phyloP scores from a whole-genome alignment of 1,140 invertebrate species.

The Ephestia elutella region DNA sequence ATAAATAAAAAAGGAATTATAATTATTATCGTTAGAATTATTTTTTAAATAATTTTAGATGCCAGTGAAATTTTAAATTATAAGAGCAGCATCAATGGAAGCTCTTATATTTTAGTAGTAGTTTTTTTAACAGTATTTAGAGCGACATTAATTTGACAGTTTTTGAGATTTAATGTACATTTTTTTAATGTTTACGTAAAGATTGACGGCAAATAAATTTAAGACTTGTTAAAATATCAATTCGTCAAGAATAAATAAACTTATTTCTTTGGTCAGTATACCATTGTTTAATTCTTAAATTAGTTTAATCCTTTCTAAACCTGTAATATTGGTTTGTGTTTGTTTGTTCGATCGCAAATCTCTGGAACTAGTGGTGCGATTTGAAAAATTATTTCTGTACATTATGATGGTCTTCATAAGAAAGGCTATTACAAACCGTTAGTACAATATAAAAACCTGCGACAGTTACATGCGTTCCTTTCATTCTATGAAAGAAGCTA shows the following conservation, averaged over 20 bases:
- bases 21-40: too few species aligned
- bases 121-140: conserved; percentile 13
- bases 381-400: too few species aligned
- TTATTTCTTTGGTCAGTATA: background rate
- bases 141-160: too few species aligned
- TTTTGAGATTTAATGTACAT: background rate
- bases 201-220: conserved; percentile 10
- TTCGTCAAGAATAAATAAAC: background rate
- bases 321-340: too few species aligned
- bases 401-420: too few species aligned
- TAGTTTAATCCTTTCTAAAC: too few species aligned
- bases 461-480: too few species aligned
- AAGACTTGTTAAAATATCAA: conserved; percentile 6
- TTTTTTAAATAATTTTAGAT: background rate
- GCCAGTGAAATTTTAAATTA: background rate
- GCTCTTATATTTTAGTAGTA: background rate
- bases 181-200: conserved; percentile 1
- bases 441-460: too few species aligned
- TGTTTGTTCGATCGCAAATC: too few species aligned
- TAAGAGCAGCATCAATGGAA: background rate
- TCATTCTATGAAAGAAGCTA: too few species aligned
- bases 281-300: background rate
- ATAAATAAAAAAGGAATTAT: background rate
- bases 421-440: too few species aligned
- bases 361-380: too few species aligned